A percentile compares a stretch with the other conserved stretches of the same genome.
phyloP scores from a whole-genome alignment of 2,113 vertebrate genomes.

The Grus americana region DNA sequence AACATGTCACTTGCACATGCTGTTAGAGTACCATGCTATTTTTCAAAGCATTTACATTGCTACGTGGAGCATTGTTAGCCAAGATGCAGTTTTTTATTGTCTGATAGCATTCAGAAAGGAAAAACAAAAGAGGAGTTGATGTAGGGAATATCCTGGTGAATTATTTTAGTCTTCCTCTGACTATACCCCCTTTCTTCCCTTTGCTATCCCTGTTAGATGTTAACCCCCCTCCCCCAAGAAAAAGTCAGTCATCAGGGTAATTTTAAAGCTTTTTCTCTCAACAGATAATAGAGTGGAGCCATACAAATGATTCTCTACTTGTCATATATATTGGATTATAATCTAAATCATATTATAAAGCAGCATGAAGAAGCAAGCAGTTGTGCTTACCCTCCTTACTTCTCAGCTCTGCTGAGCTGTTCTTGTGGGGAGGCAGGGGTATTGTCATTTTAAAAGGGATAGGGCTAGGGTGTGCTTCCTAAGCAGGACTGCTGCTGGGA shows the following conservation, averaged over 20 bases:
- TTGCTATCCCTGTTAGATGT: background rate
- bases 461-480: background rate
- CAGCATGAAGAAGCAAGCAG: background rate
- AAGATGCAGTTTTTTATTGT: background rate
- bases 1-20: background rate
- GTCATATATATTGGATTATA: background rate
- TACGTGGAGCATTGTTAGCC: background rate
- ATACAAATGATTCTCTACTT: background rate
- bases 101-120: background rate
- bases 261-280: slow-evolving; percentile 14
- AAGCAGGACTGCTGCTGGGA: background rate
- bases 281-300: background rate
- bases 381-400: background rate
- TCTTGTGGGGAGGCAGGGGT: background rate
- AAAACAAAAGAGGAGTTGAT: background rate
- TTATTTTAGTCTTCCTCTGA: slow-evolving; percentile 21
- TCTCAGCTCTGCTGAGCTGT: background rate
- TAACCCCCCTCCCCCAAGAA: background rate
- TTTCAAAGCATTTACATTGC: background rate
- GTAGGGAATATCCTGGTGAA: background rate
- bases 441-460: background rate
- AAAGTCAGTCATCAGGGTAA: background rate
- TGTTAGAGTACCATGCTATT: background rate
- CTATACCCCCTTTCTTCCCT: background rate
- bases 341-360: slow-evolving; percentile 25